Percentiles rank a stretch among this genome's conserved stretches.
These are phyloP conservation scores for Pseudorhombus dupliciocellatus DNA, from an alignment of 2,113 vertebrate genomes.

Conservation along the genomic window DNA sequence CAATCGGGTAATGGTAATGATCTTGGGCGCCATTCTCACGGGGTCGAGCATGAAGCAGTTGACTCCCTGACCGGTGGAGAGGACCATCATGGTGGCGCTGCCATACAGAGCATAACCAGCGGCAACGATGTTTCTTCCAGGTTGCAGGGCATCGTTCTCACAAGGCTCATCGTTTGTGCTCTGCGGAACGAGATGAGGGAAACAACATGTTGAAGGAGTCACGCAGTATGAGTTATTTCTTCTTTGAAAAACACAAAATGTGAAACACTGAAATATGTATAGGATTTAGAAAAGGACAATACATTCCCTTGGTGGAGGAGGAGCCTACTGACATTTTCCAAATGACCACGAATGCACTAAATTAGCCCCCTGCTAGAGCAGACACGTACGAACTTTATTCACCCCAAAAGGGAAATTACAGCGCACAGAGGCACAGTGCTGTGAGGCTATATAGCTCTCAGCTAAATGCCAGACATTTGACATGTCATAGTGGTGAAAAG, in stretches of 20 bases:
- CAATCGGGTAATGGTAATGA: background rate
- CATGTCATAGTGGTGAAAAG: too few species aligned
- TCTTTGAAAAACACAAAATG: background rate
- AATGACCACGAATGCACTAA: background rate
- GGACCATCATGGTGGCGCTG: slow-evolving; percentile 96
- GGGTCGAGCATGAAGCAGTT: slow-evolving; percentile 99
- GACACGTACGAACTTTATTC: too few species aligned
- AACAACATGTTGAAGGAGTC: background rate
- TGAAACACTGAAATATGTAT: too few species aligned
- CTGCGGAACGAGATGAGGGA: slow-evolving; percentile 61
- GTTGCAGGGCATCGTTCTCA: slow-evolving; percentile 90
- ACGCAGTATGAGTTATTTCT: background rate
- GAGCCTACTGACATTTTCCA: background rate
- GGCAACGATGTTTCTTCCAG: slow-evolving; percentile 91
- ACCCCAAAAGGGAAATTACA: too few species aligned
- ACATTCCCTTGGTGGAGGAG: background rate
- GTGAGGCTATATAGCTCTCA: too few species aligned
- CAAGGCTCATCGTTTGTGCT: slow-evolving; percentile 81
- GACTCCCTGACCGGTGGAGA: slow-evolving; percentile 90
- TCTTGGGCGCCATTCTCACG: slow-evolving; percentile 72
- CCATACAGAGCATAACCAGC: slow-evolving; percentile 96
- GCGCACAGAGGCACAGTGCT: too few species aligned
- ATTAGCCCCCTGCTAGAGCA: too few species aligned
- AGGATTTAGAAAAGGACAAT: too few species aligned
- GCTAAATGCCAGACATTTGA: too few species aligned